These are phyloP conservation scores for Aegotheles bennettii DNA, from an alignment of 2,113 vertebrate species.

Conservation along the genomic window DNA sequence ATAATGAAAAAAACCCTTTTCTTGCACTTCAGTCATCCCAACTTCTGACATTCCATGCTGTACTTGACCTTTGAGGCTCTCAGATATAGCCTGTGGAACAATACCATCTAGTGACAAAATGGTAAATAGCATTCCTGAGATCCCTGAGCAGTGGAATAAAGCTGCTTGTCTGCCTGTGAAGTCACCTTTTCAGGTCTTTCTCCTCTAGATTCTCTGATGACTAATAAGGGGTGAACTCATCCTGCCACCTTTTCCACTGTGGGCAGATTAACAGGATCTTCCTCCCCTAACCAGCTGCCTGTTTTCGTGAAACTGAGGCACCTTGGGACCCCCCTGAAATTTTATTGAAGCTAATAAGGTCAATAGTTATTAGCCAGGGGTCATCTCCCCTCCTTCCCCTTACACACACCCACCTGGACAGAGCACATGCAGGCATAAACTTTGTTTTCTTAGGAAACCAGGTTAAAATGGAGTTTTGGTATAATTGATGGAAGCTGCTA, in stretches of 20 bases:
- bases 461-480: neutral
- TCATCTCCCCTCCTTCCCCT: neutral
- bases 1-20: neutral
- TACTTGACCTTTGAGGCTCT: conserved; percentile 5
- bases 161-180: neutral
- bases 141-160: neutral
- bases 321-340: neutral
- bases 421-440: neutral
- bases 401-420: neutral
- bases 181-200: conserved; percentile 1
- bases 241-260: neutral
- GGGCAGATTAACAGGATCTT: neutral
- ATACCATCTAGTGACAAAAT: conserved; percentile 61
- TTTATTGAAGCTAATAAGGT: neutral
- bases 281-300: neutral
- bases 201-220: neutral
- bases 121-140: conserved; percentile 55
- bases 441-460: neutral
- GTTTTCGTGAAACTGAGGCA: neutral
- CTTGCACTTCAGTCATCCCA: neutral
- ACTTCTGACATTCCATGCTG: neutral
- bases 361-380: neutral
- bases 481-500: neutral
- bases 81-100: conserved; percentile 53
- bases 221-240: neutral